A percentile compares a stretch with the other conserved stretches of the same genome.
These are phyloP conservation scores for Meloe dianella DNA, from an alignment of 2,888 invertebrate genomes.

Conservation along the genomic window DNA sequence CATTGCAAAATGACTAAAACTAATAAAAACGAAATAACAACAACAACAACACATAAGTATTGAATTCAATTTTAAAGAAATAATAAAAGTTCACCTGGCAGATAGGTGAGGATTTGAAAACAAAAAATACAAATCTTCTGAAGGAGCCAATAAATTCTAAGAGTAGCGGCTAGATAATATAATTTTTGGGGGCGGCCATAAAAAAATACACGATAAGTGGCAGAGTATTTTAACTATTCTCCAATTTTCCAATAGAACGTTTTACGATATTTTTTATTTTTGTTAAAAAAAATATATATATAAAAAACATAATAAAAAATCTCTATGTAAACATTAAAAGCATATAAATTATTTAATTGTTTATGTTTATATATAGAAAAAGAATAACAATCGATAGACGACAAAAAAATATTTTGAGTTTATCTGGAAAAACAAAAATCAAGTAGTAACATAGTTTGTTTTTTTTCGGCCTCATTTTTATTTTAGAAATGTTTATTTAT, in stretches of 20 bases:
- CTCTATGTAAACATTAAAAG: background rate
- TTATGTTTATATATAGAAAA: constrained; percentile 1
- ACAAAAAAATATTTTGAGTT: background rate
- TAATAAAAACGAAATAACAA: constrained; percentile 2
- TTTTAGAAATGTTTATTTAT: background rate
- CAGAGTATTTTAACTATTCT: constrained; percentile 9
- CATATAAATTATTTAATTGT: constrained; percentile 1
- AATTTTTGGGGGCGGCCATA: constrained; percentile 8
- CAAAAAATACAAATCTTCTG: background rate
- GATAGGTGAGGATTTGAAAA: background rate
- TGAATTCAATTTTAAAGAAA: background rate
- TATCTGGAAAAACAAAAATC: background rate
- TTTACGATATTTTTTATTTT: background rate
- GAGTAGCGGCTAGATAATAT: background rate
- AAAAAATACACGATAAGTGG: constrained; percentile 16
- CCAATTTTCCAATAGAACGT: constrained; percentile 5
- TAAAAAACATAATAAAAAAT: too few species aligned
- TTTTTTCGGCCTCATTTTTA: too few species aligned
- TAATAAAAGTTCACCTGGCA: constrained; percentile 3
- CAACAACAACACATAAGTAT: background rate
- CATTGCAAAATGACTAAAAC: constrained; percentile 10
- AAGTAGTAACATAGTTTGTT: too few species aligned
- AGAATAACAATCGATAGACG: background rate
- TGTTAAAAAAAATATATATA: background rate
- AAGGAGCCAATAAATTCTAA: constrained; percentile 6